Evolutionary conservation across 2,888 invertebrate species (phyloP).

Genomic region (Smittia aterrima): DNA sequence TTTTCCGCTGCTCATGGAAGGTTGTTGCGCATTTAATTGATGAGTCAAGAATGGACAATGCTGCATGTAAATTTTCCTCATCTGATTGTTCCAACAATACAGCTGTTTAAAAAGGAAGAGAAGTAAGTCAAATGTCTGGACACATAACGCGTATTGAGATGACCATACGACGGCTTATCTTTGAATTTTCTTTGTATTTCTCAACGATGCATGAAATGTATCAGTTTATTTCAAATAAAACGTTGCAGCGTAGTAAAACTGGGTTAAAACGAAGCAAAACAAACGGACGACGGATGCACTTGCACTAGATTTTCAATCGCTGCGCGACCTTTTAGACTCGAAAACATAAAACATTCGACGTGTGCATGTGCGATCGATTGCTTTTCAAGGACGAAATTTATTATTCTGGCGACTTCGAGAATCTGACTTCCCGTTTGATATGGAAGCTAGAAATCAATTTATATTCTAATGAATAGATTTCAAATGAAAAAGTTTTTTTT

Average conservation of each 20-base stretch:
- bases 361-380: slow-evolving; percentile 8
- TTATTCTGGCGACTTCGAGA: no score
- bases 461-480: no score
- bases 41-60: slow-evolving; percentile 36
- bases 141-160: neutral
- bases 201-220: no score
- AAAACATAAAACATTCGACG: neutral
- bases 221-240: no score
- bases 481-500: no score
- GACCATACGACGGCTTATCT: no score
- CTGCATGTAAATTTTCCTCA: slow-evolving; percentile 30
- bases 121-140: neutral
- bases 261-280: neutral
- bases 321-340: neutral
- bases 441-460: no score
- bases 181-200: no score
- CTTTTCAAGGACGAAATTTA: neutral
- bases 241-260: neutral
- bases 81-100: slow-evolving; percentile 41
- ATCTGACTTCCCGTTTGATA: no score
- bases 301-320: slow-evolving; percentile 1
- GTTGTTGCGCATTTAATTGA: slow-evolving; percentile 24
- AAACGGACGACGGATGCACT: neutral
- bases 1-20: slow-evolving; percentile 23
- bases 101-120: neutral